These are phyloP conservation scores for Motacilla tschutschensis DNA, from an alignment of 2,113 vertebrate species.

Conservation along the genomic window DNA sequence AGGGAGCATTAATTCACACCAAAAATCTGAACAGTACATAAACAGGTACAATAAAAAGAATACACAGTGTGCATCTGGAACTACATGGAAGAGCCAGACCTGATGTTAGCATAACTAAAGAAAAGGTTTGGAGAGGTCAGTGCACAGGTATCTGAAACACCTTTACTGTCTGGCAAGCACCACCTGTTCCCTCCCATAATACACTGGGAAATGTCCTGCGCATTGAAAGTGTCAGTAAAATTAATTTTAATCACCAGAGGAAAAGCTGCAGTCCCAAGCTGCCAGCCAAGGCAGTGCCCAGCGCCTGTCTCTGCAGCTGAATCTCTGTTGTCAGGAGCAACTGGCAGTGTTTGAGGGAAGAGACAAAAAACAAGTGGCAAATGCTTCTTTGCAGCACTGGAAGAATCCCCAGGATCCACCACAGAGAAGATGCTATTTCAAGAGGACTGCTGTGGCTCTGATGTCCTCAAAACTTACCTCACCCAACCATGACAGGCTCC, in stretches of 20 bases:
- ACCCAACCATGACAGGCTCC: not conserved
- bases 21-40: not conserved
- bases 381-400: not conserved
- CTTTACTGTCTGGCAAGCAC: not conserved
- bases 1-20: not conserved
- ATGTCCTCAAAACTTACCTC: not conserved
- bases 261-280: not conserved
- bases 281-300: not conserved
- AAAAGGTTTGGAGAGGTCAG: not conserved
- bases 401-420: not conserved
- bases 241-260: not conserved
- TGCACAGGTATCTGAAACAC: not conserved
- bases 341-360: not conserved
- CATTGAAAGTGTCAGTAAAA: not conserved
- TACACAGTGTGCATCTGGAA: not conserved
- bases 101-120: rapidly evolving
- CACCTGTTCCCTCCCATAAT: not conserved
- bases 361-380: not conserved
- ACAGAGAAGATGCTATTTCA: not conserved
- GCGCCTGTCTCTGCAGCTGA: not conserved
- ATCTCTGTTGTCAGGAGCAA: constrained; percentile 5
- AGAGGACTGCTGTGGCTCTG: not conserved
- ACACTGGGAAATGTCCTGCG: not conserved
- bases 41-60: not conserved
- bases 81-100: not conserved